These are phyloP conservation scores for Tragulus kanchil DNA, from an alignment of 2,113 vertebrate species.

Conservation along the genomic window DNA sequence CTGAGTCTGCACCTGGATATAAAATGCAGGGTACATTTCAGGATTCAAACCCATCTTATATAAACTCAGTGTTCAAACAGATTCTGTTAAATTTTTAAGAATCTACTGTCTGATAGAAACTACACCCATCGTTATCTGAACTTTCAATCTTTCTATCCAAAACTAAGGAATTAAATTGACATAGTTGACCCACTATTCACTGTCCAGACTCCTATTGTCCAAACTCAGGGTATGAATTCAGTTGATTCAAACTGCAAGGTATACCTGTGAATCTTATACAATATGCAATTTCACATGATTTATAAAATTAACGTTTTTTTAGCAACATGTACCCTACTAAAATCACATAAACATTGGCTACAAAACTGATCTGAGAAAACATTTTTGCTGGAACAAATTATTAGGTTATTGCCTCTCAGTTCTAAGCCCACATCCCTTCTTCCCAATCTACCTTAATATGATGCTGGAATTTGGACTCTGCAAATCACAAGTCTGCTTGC, in stretches of 20 bases:
- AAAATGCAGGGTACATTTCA: neutral
- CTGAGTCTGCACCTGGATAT: constrained; percentile 2
- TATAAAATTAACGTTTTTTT: constrained; percentile 24
- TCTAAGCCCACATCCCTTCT: neutral
- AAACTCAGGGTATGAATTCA: constrained; percentile 28
- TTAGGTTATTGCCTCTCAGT: constrained; percentile 18
- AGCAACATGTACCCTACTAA: constrained; percentile 8
- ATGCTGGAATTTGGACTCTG: neutral
- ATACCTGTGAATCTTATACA: neutral
- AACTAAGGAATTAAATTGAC: neutral
- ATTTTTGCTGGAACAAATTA: constrained; percentile 49
- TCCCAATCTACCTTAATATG: neutral
- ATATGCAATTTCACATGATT: constrained; percentile 11
- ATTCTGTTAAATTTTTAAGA: constrained; percentile 46
- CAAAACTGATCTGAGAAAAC: constrained; percentile 53
- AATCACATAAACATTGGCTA: constrained; percentile 30
- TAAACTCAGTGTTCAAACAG: constrained; percentile 42
- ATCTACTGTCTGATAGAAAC: constrained; percentile 5
- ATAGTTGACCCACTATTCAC: neutral
- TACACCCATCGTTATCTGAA: neutral
- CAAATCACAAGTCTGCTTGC: neutral
- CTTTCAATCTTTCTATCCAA: neutral
- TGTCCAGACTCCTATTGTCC: neutral
- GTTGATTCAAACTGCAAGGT: neutral
- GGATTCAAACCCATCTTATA: constrained; percentile 44